Conservation (phyloP, 2,113 vertebrate genomes). For the Nettapus auritus region DNA sequence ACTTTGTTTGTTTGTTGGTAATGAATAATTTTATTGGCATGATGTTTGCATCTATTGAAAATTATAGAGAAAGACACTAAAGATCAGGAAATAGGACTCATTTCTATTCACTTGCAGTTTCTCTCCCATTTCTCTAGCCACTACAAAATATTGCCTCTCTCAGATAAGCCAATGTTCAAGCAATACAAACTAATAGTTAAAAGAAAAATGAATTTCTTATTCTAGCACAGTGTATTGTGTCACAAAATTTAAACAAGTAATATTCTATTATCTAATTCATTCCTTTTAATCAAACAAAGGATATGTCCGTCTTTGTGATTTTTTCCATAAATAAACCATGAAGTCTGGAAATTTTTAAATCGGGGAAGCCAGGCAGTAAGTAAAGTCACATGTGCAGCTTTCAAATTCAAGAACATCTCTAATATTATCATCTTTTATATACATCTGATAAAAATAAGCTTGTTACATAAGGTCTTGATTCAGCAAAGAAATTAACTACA, state of each 20-base stretch:
- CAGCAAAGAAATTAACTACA: not conserved
- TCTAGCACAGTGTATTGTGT: not conserved
- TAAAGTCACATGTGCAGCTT: not conserved
- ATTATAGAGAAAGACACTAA: not conserved
- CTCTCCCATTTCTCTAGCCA: not conserved
- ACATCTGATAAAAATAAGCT: slow-evolving; percentile 43
- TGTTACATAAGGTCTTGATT: slow-evolving; percentile 45
- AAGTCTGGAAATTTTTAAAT: slow-evolving; percentile 1
- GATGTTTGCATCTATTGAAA: not conserved
- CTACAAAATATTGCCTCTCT: not conserved
- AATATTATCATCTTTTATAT: not conserved
- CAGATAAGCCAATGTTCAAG: not conserved
- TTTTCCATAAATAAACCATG: slow-evolving; percentile 13
- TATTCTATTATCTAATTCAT: not conserved
- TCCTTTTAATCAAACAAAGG: not conserved
- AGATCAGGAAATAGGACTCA: not conserved
- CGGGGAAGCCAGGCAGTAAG: not conserved
- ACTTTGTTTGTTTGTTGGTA: not conserved
- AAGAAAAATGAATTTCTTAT: not conserved
- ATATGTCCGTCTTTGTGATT: not conserved
- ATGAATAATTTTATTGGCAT: not conserved
- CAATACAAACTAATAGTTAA: not conserved
- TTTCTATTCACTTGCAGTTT: slow-evolving; percentile 1
- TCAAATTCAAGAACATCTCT: not conserved
- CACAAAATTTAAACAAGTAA: not conserved